Percentiles rank a stretch among this genome's conserved stretches.
phyloP scores from a whole-genome alignment of 2,888 invertebrate species.

The Agrochola lota region DNA sequence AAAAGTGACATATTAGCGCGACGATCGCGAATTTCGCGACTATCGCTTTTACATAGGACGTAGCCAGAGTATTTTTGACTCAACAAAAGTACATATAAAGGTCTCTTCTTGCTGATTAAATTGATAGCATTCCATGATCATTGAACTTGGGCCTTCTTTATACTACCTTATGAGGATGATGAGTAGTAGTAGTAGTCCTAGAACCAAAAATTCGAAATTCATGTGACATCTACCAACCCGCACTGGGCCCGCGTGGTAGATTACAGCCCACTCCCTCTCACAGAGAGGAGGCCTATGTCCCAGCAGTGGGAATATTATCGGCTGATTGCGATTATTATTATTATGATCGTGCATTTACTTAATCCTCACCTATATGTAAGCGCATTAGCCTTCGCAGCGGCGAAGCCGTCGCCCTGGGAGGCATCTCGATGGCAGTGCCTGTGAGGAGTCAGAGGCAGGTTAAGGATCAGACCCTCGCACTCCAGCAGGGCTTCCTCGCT shows the following conservation, averaged over 20 bases:
- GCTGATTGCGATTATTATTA: too few relatives aligned
- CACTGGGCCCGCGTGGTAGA: too few relatives aligned
- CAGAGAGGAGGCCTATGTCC: too few relatives aligned
- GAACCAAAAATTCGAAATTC: too few relatives aligned
- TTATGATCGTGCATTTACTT: neutral
- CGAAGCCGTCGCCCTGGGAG: constrained; percentile 83
- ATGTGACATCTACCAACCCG: too few relatives aligned
- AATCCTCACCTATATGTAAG: constrained; percentile 91
- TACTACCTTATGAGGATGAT: too few relatives aligned
- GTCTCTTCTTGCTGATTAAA: neutral
- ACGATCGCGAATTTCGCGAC: too few relatives aligned
- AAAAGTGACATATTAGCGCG: too few relatives aligned
- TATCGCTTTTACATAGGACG: too few relatives aligned
- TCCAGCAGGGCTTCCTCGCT: constrained; percentile 94
- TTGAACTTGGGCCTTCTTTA: neutral
- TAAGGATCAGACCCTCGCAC: constrained; percentile 93
- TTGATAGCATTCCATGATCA: neutral
- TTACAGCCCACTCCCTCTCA: too few relatives aligned
- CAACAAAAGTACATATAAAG: neutral
- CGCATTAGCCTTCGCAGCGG: constrained; percentile 91
- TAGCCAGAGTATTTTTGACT: neutral
- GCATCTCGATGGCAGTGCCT: constrained; percentile 86
- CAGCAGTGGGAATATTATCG: too few relatives aligned
- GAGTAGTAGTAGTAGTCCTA: too few relatives aligned
- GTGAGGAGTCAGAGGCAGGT: constrained; percentile 93